Evolutionary conservation across 1,140 invertebrate genomes (phyloP).

Genomic region (Hycleus phaleratus): DNA sequence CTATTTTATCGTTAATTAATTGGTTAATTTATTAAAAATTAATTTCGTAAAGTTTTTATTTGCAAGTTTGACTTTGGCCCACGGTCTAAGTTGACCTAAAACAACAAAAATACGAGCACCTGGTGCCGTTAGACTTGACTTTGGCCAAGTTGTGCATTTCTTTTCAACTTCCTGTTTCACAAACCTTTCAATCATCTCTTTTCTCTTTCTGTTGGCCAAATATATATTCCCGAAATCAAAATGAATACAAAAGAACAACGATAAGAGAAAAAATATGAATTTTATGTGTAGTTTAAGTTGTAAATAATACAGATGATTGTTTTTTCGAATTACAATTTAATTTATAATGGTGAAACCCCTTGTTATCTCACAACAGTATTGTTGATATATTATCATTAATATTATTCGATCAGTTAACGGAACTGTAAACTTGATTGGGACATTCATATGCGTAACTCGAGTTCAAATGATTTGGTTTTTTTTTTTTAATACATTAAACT

Average conservation of each 20-base stretch:
- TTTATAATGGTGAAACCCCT: no score
- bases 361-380: no score
- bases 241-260: no score
- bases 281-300: no score
- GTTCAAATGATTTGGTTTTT: slow-evolving; percentile 17
- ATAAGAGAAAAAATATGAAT: no score
- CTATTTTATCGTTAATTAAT: no score
- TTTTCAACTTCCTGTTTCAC: slow-evolving; percentile 9
- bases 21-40: no score
- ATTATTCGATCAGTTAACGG: slow-evolving; percentile 9
- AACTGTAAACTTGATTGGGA: slow-evolving; percentile 13
- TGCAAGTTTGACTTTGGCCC: no score
- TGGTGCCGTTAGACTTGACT: slow-evolving; percentile 13
- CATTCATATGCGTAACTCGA: slow-evolving; percentile 10
- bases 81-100: slow-evolving; percentile 6
- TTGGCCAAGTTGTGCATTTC: slow-evolving; percentile 11
- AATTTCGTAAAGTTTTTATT: no score
- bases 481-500: slow-evolving; percentile 9
- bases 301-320: neutral
- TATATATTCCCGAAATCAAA: neutral
- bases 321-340: neutral
- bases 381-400: no score
- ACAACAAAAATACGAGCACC: slow-evolving; percentile 12
- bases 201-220: slow-evolving; percentile 6
- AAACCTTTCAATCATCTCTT: slow-evolving; percentile 10